These are phyloP conservation scores for Cyprinus carpio DNA, from an alignment of 2,113 vertebrate species.

Conservation along the genomic window DNA sequence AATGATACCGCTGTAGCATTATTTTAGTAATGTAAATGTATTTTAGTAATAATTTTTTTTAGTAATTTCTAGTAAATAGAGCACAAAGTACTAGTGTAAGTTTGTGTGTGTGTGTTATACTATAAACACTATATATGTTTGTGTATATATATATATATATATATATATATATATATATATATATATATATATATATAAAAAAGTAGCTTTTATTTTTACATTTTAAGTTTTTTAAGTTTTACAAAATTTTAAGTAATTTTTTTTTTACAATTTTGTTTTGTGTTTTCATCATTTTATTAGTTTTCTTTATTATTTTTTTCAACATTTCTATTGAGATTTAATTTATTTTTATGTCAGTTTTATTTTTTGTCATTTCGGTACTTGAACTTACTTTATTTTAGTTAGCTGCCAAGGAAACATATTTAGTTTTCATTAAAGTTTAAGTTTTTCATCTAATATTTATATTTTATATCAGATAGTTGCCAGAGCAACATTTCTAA, in stretches of 20 bases:
- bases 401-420: background rate
- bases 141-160: too few species aligned
- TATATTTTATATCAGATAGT: background rate
- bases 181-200: too few species aligned
- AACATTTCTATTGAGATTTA: background rate
- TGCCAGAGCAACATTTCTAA: too few species aligned
- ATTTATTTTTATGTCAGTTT: background rate
- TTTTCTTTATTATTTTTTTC: background rate
- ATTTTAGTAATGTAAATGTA: too few species aligned
- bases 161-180: too few species aligned
- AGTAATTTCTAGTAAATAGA: too few species aligned
- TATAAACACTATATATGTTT: background rate
- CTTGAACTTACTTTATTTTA: background rate
- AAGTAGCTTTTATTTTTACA: background rate
- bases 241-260: background rate
- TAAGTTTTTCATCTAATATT: background rate
- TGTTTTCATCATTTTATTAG: background rate
- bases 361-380: background rate
- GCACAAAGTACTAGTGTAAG: too few species aligned
- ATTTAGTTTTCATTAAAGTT: background rate
- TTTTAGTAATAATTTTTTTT: too few species aligned
- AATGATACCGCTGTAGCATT: background rate
- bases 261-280: background rate
- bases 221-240: background rate
- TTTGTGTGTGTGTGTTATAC: too few species aligned